A percentile compares a stretch with the other conserved stretches of the same genome.
Conservation (phyloP, 35 echinoderm and acorn worm species). For the Strongylocentrotus purpuratus region DNA sequence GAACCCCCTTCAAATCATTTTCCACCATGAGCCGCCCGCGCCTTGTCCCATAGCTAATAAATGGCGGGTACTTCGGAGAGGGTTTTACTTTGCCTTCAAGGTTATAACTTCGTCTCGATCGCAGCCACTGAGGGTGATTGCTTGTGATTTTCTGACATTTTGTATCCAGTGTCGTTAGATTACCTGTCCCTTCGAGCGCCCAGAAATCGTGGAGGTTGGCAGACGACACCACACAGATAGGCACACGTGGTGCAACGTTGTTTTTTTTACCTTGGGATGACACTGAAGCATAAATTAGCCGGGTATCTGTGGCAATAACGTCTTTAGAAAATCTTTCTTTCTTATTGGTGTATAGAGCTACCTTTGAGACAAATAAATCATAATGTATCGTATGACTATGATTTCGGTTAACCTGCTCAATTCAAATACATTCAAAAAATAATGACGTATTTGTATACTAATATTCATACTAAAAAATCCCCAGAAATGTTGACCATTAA, state of each 20-base stretch:
- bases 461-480: too few relatives aligned
- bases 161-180: background rate
- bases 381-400: too few relatives aligned
- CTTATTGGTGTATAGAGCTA: background rate
- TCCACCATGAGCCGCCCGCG: too few relatives aligned
- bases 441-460: too few relatives aligned
- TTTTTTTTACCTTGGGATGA: background rate
- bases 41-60: background rate
- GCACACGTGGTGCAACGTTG: background rate
- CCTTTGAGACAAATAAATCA: too few relatives aligned
- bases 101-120: background rate
- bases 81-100: background rate
- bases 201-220: background rate
- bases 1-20: too few relatives aligned
- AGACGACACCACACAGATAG: background rate
- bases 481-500: too few relatives aligned
- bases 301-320: background rate
- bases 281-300: background rate
- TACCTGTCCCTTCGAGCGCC: background rate
- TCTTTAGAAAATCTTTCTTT: background rate
- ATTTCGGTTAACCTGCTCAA: too few relatives aligned
- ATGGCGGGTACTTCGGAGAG: background rate
- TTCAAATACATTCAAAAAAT: too few relatives aligned
- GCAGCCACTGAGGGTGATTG: slow-evolving; percentile 7
- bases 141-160: slow-evolving; percentile 11